A percentile compares a stretch with the other conserved stretches of the same genome.
These are phyloP conservation scores for Scaptomyza reducta DNA, from an alignment of 2,888 invertebrate genomes.

Conservation along the genomic window DNA sequence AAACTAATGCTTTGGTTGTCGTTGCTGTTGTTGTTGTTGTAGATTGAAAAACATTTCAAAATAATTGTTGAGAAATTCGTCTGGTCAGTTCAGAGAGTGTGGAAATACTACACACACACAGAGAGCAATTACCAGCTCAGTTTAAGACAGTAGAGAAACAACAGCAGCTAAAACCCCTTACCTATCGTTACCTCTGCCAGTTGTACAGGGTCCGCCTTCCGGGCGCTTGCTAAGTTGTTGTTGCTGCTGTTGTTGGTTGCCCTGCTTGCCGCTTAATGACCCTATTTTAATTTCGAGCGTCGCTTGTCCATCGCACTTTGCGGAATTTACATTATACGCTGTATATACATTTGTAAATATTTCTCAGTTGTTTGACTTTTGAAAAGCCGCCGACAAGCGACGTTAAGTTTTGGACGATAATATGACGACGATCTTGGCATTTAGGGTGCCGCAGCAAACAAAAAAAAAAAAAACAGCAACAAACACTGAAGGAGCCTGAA, in stretches of 20 bases:
- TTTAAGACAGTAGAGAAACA: conserved; percentile 16
- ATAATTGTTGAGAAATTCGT: conserved; percentile 80
- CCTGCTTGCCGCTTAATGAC: conserved; percentile 70
- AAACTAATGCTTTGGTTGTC: conserved; percentile 36
- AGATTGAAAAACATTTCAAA: conserved; percentile 77
- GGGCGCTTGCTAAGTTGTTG: conserved; percentile 8
- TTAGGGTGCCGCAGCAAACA: conserved; percentile 64
- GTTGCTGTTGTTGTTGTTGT: conserved; percentile 30
- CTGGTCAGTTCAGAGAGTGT: conserved; percentile 37
- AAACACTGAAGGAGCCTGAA: conserved; percentile 67
- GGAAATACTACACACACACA: conserved; percentile 1
- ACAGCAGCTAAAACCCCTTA: conserved; percentile 23
- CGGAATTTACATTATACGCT: conserved; percentile 77
- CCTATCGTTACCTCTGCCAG: conserved; percentile 14
- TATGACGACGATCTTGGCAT: conserved; percentile 81
- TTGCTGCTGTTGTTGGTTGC: conserved; percentile 17
- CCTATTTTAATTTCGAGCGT: conserved; percentile 78
- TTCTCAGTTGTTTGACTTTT: conserved; percentile 67
- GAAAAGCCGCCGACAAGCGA: conserved; percentile 76
- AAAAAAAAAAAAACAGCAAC: conserved; percentile 35
- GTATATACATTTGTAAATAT: conserved; percentile 47
- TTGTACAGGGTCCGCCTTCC: conserved; percentile 6
- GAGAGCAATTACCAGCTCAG: conserved; percentile 51
- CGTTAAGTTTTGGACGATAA: conserved; percentile 79
- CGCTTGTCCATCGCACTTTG: conserved; percentile 80